Conservation (phyloP, 2,888 invertebrate genomes). For the Mimas tiliae region DNA sequence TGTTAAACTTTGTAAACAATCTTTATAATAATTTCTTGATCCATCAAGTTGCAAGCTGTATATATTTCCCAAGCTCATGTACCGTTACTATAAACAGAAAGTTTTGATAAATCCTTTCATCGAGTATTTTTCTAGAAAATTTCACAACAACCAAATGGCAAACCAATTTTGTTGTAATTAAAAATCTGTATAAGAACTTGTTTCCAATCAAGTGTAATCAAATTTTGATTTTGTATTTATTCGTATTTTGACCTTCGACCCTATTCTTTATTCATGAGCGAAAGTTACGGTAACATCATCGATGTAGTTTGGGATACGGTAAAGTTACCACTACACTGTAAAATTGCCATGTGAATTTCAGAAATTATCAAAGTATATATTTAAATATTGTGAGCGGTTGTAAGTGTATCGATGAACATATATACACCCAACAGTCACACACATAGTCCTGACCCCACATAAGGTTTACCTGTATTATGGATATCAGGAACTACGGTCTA, state of each 20-base stretch:
- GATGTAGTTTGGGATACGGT: not conserved
- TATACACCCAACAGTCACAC: too few species aligned
- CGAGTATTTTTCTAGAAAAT: not conserved
- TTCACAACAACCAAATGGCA: not conserved
- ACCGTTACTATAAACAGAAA: not conserved
- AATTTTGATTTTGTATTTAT: not conserved
- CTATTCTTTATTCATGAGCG: not conserved
- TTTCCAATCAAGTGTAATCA: not conserved
- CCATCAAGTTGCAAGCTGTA: too few species aligned
- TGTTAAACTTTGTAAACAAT: too few species aligned
- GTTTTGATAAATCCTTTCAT: not conserved
- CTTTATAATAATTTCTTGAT: too few species aligned
- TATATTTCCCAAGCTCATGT: too few species aligned
- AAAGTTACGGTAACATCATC: not conserved
- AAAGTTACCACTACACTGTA: too few species aligned
- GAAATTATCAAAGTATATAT: not conserved
- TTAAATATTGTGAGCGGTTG: too few species aligned
- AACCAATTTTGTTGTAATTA: not conserved
- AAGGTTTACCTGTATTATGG: too few species aligned
- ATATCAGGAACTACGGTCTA: too few species aligned
- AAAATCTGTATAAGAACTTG: not conserved
- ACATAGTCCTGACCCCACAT: too few species aligned
- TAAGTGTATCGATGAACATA: too few species aligned
- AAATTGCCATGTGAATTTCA: not conserved
- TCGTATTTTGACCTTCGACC: slow-evolving; percentile 3